A percentile compares a stretch with the other conserved stretches of the same genome.
Evolutionary conservation across 1,140 invertebrate genomes (phyloP).

Genomic region (Phymastichus coffea): DNA sequence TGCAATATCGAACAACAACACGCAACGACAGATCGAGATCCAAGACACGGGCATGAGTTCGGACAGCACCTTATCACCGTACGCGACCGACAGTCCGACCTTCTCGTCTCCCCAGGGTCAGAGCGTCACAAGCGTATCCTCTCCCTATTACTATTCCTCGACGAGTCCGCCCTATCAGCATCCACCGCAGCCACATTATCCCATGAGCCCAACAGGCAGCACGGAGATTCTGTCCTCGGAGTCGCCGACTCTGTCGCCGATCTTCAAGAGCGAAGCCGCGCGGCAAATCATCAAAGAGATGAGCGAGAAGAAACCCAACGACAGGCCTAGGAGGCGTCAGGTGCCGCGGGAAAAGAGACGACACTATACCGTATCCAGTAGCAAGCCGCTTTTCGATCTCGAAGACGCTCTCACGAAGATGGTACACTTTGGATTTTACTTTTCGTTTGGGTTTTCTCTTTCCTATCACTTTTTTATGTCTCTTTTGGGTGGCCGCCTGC

Average conservation of each 20-base stretch:
- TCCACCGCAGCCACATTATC: slow-evolving; percentile 1
- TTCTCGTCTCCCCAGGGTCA: slow-evolving; percentile 40
- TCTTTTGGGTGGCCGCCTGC: not conserved
- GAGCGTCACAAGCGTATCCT: slow-evolving; percentile 4
- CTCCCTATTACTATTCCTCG: slow-evolving; percentile 31
- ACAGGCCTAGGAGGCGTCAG: slow-evolving; percentile 57
- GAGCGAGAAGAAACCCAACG: slow-evolving; percentile 56
- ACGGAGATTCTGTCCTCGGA: no score
- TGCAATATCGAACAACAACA: not conserved
- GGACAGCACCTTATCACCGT: slow-evolving; percentile 46
- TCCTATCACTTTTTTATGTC: slow-evolving; percentile 4
- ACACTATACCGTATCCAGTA: slow-evolving; percentile 83
- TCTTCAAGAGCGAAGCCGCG: slow-evolving; percentile 83
- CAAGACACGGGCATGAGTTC: slow-evolving; percentile 37
- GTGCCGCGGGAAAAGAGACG: slow-evolving; percentile 79
- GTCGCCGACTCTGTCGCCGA: no score
- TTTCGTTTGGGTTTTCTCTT: slow-evolving; percentile 6
- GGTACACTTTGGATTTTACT: slow-evolving; percentile 34
- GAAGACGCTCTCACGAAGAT: slow-evolving; percentile 51
- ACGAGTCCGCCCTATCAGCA: slow-evolving; percentile 46
- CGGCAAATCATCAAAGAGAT: slow-evolving; percentile 83
- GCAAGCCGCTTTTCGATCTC: slow-evolving; percentile 55
- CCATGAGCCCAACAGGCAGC: slow-evolving; percentile 16
- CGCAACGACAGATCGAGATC: slow-evolving; percentile 16
- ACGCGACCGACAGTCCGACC: slow-evolving; percentile 42